Evolutionary conservation across 2,113 vertebrate genomes (phyloP), one percentile per base, ranked within the genome.

Genomic region (Myiopsitta monachus): DNA sequence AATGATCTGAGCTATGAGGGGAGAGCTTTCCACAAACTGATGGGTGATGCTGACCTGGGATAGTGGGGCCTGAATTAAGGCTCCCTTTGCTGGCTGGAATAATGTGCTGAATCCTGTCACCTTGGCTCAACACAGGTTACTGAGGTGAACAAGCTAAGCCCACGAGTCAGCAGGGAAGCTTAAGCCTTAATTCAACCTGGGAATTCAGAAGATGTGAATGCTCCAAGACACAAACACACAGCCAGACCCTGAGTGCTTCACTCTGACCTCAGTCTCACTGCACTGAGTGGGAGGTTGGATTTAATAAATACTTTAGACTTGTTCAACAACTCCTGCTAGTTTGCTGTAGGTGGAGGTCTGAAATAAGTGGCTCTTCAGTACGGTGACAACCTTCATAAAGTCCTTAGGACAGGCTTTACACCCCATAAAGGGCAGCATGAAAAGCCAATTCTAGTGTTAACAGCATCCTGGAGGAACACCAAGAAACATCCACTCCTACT

Each of bases 51-150:
- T 86, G 63, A 19, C n/a, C 61, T n/a, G 62, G 67, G 47, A 57
- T 9, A 55, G 49, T 4, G n/a, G 30, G 39, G 26, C 5, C 17
- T 38, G 10, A 13, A 63, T 6, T 7, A 59, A 89, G 62, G 67
- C 8, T 77, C 47, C 43, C 33, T 44, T 69, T 61, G 43, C 36
- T 73, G 80, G 38, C 72, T 54, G 75, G 39, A 54, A 39, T 22
- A 21, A 74, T 0, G 0, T 10, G 38, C 47, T 67, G 64, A 30
- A 11, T 27, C 10, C 6, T 6, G 0, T 46, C 87, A 75, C 92
- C 87, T 46, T 57, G 76, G 77, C 68, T 81, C 77, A 78, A 30
- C 24, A 27, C 87, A 69, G 67, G 81, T 52, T 51, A 41, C 52
- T 22, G 75, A 86, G 68, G 49, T 33, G 68, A 87, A 68, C 28